These are phyloP conservation scores for Himalopsyche tibetana DNA, from an alignment of 2,888 invertebrate species.

Conservation along the genomic window DNA sequence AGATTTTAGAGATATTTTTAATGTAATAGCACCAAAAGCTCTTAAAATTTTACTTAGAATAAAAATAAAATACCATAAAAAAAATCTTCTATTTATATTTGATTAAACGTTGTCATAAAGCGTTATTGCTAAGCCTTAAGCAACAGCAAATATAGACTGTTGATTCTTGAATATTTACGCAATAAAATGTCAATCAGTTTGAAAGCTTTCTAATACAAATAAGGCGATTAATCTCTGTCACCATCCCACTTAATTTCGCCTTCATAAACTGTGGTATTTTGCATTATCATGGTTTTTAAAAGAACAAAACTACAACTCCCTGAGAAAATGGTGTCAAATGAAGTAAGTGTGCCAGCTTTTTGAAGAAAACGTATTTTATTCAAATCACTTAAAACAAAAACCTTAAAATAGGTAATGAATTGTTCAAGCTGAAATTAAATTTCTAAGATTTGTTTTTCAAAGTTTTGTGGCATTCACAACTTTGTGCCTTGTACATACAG, in stretches of 20 bases:
- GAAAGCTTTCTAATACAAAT: constrained; percentile 11
- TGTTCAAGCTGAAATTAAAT: too few species aligned
- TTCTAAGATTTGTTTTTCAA: too few species aligned
- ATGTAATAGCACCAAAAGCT: too few species aligned
- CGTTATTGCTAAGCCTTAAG: background rate
- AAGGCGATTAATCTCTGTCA: constrained; percentile 10
- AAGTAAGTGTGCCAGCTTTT: too few species aligned
- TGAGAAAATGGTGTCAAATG: background rate
- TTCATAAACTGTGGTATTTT: background rate
- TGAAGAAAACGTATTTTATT: too few species aligned
- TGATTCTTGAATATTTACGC: constrained; percentile 8
- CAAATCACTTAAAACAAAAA: too few species aligned
- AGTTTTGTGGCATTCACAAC: too few species aligned
- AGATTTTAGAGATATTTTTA: too few species aligned
- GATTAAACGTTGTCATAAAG: background rate
- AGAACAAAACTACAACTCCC: background rate
- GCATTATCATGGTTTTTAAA: background rate
- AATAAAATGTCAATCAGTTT: constrained; percentile 17
- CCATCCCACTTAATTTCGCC: background rate
- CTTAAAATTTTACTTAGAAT: background rate
- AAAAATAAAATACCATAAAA: background rate
- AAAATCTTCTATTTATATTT: background rate
- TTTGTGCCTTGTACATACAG: too few species aligned
- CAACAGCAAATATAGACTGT: background rate
- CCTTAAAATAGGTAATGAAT: too few species aligned